Evolutionary conservation across 2,797 vertebrate species (phyloP).

Genomic region (Erpetoichthys calabaricus): DNA sequence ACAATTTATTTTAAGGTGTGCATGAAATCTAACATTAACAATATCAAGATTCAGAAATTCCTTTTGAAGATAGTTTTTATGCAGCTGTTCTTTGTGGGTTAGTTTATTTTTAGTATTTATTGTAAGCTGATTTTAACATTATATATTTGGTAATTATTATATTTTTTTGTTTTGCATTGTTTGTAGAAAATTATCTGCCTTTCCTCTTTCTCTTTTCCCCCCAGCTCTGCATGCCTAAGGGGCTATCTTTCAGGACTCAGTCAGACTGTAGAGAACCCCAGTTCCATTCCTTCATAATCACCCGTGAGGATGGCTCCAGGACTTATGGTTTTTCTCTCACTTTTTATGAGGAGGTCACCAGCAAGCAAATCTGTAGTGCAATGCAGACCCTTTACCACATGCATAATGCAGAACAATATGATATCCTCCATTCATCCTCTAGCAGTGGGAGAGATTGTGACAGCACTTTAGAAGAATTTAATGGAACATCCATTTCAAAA

Average conservation of each 20-base stretch:
- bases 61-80: too few relatives aligned
- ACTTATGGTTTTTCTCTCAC: slow-evolving; percentile 95
- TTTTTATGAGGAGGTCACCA: slow-evolving; percentile 96
- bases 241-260: slow-evolving; percentile 82
- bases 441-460: slow-evolving; percentile 53
- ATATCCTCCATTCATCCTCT: slow-evolving; percentile 68
- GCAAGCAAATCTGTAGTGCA: slow-evolving; percentile 96
- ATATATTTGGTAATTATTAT: too few relatives aligned
- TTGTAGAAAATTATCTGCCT: slow-evolving; percentile 13
- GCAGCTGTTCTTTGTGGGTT: too few relatives aligned
- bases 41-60: too few relatives aligned
- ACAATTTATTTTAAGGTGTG: too few relatives aligned
- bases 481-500: slow-evolving; percentile 67
- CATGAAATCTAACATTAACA: too few relatives aligned
- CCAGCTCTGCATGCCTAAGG: slow-evolving; percentile 78
- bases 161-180: background rate
- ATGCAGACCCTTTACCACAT: slow-evolving; percentile 99
- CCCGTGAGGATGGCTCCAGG: slow-evolving; percentile 92
- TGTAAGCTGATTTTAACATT: too few relatives aligned
- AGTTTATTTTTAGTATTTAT: too few relatives aligned
- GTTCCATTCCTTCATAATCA: slow-evolving; percentile 96
- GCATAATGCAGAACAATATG: slow-evolving; percentile 93
- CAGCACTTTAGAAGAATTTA: slow-evolving; percentile 37
- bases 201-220: slow-evolving; percentile 20
- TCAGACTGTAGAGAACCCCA: slow-evolving; percentile 75